Conservation (phyloP, 2,113 vertebrate genomes). For the Silurus meridionalis region DNA sequence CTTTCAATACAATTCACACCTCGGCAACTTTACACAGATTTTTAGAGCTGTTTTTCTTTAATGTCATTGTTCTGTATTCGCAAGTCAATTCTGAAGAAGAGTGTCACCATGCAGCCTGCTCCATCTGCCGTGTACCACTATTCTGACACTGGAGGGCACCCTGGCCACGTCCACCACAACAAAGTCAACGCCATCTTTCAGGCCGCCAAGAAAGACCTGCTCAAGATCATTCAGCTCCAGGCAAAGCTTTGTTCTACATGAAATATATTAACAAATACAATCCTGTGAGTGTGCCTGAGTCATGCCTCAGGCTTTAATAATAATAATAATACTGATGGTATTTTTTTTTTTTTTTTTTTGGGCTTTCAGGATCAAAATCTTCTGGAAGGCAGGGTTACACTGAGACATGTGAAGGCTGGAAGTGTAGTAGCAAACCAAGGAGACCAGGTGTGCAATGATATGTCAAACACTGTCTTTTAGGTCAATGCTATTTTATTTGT, state of each 20-base stretch:
- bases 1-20: background rate
- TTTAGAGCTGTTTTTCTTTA: background rate
- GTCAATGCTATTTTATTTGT: no score
- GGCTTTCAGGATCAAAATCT: slow-evolving; percentile 76
- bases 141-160: slow-evolving; percentile 61
- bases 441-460: slow-evolving; percentile 83
- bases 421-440: slow-evolving; percentile 84
- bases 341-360: slow-evolving; percentile 39
- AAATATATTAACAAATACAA: background rate
- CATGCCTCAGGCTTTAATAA: background rate
- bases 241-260: slow-evolving; percentile 59
- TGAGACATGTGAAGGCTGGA: slow-evolving; percentile 87
- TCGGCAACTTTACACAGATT: background rate
- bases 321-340: background rate
- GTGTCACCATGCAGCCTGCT: slow-evolving; percentile 73
- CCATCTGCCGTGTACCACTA: slow-evolving; percentile 82
- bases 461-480: background rate
- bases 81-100: slow-evolving; percentile 85
- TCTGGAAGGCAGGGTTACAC: slow-evolving; percentile 82
- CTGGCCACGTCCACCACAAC: slow-evolving; percentile 64
- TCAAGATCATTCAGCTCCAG: slow-evolving; percentile 83
- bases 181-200: slow-evolving; percentile 80
- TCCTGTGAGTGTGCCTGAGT: background rate
- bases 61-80: background rate
- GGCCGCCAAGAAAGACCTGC: slow-evolving; percentile 89